These are phyloP conservation scores for Stenoptilia bipunctidactyla DNA, from an alignment of 2,888 invertebrate genomes.

Conservation along the genomic window DNA sequence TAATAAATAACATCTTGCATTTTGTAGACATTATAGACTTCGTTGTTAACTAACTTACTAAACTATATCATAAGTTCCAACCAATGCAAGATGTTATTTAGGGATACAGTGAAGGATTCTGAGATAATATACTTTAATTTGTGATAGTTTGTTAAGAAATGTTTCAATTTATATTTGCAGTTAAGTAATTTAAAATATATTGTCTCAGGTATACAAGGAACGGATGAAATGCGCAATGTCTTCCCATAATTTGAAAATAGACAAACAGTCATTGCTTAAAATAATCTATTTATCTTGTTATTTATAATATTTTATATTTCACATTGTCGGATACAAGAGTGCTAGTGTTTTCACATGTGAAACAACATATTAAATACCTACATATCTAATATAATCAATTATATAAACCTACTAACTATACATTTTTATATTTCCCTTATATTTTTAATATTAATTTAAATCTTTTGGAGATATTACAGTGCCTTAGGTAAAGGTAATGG, in stretches of 20 bases:
- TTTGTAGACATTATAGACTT: slow-evolving; percentile 20
- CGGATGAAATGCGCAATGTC: slow-evolving; percentile 73
- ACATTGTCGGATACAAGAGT: slow-evolving; percentile 63
- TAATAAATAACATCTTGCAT: slow-evolving; percentile 40
- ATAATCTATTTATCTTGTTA: slow-evolving; percentile 58
- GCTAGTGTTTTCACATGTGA: slow-evolving; percentile 73
- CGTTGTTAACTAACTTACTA: background rate
- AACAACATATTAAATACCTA: slow-evolving; percentile 50
- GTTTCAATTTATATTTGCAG: too few species aligned
- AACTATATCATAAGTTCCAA: background rate
- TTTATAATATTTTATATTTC: slow-evolving; percentile 60
- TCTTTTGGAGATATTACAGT: slow-evolving; percentile 50
- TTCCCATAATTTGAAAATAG: slow-evolving; percentile 67
- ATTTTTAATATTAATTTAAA: slow-evolving; percentile 42
- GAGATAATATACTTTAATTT: slow-evolving; percentile 51
- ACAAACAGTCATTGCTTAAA: slow-evolving; percentile 62
- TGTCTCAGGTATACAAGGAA: slow-evolving; percentile 60
- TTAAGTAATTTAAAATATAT: slow-evolving; percentile 42
- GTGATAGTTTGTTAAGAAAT: too few species aligned
- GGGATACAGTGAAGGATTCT: slow-evolving; percentile 48
- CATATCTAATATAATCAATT: slow-evolving; percentile 35
- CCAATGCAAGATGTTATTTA: slow-evolving; percentile 43
- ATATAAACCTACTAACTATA: slow-evolving; percentile 63
- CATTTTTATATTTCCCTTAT: slow-evolving; percentile 26
- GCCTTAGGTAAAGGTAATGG: slow-evolving; percentile 58